phyloP scores from a whole-genome alignment of 2,797 vertebrate species.

The Rhinoraja longicauda region DNA sequence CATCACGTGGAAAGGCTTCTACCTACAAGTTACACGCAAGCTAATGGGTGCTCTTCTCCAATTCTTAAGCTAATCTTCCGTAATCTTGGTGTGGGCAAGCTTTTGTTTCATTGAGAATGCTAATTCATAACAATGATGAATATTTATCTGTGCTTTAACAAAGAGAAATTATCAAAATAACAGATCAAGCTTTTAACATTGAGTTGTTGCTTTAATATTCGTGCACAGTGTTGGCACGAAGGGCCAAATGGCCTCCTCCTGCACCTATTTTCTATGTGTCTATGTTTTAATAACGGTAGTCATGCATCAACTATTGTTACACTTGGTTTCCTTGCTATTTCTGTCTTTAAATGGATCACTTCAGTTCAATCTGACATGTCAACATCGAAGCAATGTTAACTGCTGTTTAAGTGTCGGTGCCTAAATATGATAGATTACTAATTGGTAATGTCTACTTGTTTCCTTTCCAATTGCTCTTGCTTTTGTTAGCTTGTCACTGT shows the following conservation, averaged over 20 bases:
- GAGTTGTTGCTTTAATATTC: neutral
- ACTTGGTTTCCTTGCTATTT: neutral
- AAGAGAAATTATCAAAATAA: neutral
- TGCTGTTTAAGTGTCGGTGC: neutral
- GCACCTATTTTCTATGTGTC: too few species aligned
- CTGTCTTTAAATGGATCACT: neutral
- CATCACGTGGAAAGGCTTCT: too few species aligned
- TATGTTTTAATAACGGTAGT: neutral
- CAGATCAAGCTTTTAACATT: neutral
- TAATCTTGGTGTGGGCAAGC: neutral
- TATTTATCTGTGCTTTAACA: neutral
- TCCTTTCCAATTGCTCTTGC: neutral
- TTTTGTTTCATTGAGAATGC: neutral
- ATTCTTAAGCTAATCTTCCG: too few species aligned
- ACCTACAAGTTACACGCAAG: too few species aligned
- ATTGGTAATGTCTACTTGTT: neutral
- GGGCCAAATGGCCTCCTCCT: too few species aligned
- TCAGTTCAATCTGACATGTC: neutral
- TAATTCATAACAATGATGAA: neutral
- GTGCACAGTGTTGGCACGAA: too few species aligned
- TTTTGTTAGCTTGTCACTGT: neutral
- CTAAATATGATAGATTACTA: neutral
- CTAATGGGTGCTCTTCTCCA: too few species aligned
- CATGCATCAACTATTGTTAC: neutral
- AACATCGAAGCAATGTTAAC: neutral